Evolutionary conservation across 2,797 vertebrate genomes (phyloP).

Genomic region (Selene dorsalis): DNA sequence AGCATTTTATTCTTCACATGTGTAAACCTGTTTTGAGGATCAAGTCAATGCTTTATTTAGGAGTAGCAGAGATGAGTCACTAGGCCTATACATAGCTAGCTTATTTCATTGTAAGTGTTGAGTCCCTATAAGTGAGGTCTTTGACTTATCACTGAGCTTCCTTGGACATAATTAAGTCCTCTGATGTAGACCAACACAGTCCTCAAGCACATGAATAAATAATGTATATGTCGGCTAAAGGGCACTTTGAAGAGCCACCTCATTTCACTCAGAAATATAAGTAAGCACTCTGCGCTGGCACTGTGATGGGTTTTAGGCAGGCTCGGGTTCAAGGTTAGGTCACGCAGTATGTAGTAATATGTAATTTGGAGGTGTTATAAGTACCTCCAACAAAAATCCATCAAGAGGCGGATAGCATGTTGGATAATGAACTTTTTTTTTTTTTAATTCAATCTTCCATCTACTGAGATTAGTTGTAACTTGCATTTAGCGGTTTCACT

Average conservation of each 20-base stretch:
- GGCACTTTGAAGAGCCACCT: slow-evolving; percentile 52
- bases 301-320: background rate
- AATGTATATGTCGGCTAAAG: slow-evolving; percentile 66
- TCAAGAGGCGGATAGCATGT: background rate
- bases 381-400: background rate
- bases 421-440: slow-evolving; percentile 1
- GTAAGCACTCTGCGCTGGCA: background rate
- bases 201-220: slow-evolving; percentile 64
- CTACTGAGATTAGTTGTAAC: background rate
- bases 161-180: slow-evolving; percentile 56
- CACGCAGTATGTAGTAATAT: background rate
- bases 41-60: background rate
- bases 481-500: background rate
- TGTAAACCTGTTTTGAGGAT: background rate
- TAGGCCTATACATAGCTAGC: background rate
- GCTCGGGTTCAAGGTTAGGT: background rate
- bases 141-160: slow-evolving; percentile 30
- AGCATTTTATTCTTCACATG: background rate
- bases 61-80: background rate
- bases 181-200: slow-evolving; percentile 58
- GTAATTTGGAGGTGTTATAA: background rate
- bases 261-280: slow-evolving; percentile 29
- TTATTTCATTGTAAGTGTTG: background rate
- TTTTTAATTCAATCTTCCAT: background rate
- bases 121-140: slow-evolving; percentile 11